Conservation (phyloP, 2,113 vertebrate species). For the Anguilla japonica region DNA sequence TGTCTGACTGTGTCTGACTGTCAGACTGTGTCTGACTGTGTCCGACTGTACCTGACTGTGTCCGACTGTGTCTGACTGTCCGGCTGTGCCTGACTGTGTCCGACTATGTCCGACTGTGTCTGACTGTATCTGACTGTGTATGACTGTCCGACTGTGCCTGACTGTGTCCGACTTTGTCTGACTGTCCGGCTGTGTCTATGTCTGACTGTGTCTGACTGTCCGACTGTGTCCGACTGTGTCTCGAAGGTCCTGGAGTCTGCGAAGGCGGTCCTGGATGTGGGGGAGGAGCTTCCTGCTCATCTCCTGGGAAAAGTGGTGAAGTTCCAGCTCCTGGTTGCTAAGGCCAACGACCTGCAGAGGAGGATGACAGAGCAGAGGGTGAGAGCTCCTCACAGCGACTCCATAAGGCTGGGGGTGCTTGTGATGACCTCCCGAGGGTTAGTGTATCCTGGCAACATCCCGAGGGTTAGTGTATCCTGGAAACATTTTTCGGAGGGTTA, state of each 20-base stretch:
- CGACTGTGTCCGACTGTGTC: neutral
- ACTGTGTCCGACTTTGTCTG: too few relatives aligned
- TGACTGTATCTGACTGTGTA: too few relatives aligned
- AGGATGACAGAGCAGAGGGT: constrained; percentile 43
- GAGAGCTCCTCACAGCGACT: neutral
- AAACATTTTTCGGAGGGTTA: too few relatives aligned
- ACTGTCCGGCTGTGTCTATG: too few relatives aligned
- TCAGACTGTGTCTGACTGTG: neutral
- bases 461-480: too few relatives aligned
- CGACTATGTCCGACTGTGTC: neutral
- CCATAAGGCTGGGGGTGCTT: too few relatives aligned
- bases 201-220: too few relatives aligned
- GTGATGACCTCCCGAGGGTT: neutral
- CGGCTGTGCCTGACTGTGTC: neutral
- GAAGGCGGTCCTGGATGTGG: constrained; percentile 72
- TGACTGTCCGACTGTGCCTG: too few relatives aligned
- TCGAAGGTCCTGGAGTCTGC: constrained; percentile 73
- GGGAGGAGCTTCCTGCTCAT: constrained; percentile 75
- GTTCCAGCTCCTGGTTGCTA: constrained; percentile 79
- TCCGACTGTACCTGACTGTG: too few relatives aligned
- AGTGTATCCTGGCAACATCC: neutral
- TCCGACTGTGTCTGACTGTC: too few relatives aligned
- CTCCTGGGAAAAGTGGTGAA: constrained; percentile 86
- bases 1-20: too few relatives aligned
- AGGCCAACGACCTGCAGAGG: constrained; percentile 73